A percentile compares a stretch with the other conserved stretches of the same genome.
These are phyloP conservation scores for Indicator indicator DNA, from an alignment of 2,113 vertebrate species.

Conservation along the genomic window DNA sequence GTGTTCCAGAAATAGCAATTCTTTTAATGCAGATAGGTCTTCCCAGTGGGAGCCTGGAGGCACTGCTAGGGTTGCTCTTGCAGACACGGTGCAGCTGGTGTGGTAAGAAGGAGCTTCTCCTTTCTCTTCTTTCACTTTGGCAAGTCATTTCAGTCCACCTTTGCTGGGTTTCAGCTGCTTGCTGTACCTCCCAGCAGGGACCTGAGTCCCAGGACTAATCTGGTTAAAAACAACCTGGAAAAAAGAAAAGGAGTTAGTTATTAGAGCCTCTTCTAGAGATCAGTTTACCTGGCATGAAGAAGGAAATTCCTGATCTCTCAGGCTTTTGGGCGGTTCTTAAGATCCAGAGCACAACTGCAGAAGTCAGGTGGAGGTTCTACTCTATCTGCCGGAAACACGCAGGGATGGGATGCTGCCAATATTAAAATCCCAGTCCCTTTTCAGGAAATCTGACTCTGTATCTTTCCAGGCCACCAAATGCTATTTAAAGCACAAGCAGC, in stretches of 20 bases:
- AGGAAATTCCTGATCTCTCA: background rate
- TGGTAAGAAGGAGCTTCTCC: background rate
- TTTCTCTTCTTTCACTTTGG: background rate
- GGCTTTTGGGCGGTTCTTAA: background rate
- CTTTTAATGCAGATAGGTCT: background rate
- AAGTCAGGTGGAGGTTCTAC: constrained; percentile 24
- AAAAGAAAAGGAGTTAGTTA: background rate
- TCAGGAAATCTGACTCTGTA: constrained; percentile 51
- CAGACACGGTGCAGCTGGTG: accelerated
- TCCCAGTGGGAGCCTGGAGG: background rate
- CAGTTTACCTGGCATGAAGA: background rate
- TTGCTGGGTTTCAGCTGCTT: background rate
- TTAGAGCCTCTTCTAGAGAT: background rate
- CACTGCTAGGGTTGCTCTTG: background rate
- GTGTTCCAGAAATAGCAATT: constrained; percentile 27
- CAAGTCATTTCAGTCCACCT: background rate
- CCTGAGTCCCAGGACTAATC: background rate
- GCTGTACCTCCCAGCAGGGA: accelerated
- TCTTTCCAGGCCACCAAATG: constrained; percentile 13
- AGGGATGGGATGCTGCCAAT: constrained; percentile 17
- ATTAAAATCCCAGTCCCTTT: constrained; percentile 26
- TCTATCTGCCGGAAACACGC: constrained; percentile 65
- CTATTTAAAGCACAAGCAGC: constrained; percentile 49
- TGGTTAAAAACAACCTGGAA: background rate
- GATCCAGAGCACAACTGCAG: background rate